Conservation (phyloP, 2,797 vertebrate genomes). For the Anniella stebbinsi region DNA sequence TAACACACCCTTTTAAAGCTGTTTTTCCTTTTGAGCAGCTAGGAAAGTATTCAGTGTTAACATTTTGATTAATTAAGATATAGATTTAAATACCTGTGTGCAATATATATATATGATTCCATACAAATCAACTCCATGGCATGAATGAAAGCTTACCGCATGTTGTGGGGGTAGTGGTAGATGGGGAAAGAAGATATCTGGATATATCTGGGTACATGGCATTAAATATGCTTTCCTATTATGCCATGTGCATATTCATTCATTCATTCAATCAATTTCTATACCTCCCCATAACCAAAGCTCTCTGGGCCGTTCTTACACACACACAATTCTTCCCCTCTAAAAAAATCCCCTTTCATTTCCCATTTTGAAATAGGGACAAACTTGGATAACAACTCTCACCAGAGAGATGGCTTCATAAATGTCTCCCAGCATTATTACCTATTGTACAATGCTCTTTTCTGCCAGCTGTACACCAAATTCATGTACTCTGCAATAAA, state of each 20-base stretch:
- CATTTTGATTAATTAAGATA: neutral
- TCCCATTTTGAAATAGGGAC: neutral
- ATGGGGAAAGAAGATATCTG: no score
- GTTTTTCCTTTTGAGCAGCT: neutral
- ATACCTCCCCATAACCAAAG: no score
- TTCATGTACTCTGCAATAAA: neutral
- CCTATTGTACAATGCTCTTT: neutral
- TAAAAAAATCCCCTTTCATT: no score
- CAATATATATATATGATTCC: neutral
- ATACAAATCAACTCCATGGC: neutral
- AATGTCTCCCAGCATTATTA: neutral
- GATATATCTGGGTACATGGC: no score
- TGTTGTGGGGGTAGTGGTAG: neutral
- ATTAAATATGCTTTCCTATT: no score
- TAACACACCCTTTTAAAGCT: neutral
- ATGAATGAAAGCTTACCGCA: neutral
- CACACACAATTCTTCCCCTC: no score
- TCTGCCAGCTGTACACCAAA: neutral
- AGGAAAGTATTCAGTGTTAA: neutral
- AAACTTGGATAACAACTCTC: neutral
- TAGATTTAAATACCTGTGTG: neutral
- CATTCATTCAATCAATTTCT: no score
- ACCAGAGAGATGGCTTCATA: neutral
- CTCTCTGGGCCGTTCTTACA: no score
- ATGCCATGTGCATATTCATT: neutral